Conservation (phyloP, 53 echinoderm and acorn worm species). For the Arbacia lixula region DNA sequence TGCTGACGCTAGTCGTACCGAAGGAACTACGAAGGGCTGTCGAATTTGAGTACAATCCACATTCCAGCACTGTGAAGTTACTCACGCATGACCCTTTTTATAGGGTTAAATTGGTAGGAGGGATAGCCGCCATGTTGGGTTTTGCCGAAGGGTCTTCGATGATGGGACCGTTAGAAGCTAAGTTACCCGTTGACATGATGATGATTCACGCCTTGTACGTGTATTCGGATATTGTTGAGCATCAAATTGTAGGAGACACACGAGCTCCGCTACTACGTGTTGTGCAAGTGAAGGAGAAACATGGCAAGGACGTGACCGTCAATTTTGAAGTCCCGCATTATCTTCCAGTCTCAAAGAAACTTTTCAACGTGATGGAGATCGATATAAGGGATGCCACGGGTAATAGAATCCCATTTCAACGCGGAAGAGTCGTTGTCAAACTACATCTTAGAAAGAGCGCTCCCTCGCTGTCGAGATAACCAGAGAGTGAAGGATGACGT, state of each 20-base stretch:
- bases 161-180: not conserved
- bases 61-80: not conserved
- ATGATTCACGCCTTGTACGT: constrained; percentile 56
- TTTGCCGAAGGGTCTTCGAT: not conserved
- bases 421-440: constrained; percentile 74
- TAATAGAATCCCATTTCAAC: constrained; percentile 64
- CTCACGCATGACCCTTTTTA: not conserved
- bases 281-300: constrained; percentile 51
- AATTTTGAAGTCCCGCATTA: constrained; percentile 62
- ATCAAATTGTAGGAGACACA: constrained; percentile 54
- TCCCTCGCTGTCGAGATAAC: not conserved
- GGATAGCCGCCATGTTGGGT: constrained; percentile 33
- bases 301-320: constrained; percentile 53
- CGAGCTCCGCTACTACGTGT: constrained; percentile 65
- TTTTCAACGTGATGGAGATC: constrained; percentile 54
- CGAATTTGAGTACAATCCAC: not conserved
- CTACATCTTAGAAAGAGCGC: constrained; percentile 44
- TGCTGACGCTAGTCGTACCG: not conserved
- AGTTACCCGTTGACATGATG: constrained; percentile 7
- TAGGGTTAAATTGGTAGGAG: constrained; percentile 18
- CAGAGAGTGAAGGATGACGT: not conserved
- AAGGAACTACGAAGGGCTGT: not conserved
- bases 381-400: constrained; percentile 69
- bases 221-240: constrained; percentile 61
- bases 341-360: constrained; percentile 37